phyloP scores from a whole-genome alignment of 2,797 vertebrate genomes.

The Anolis apletophallus region DNA sequence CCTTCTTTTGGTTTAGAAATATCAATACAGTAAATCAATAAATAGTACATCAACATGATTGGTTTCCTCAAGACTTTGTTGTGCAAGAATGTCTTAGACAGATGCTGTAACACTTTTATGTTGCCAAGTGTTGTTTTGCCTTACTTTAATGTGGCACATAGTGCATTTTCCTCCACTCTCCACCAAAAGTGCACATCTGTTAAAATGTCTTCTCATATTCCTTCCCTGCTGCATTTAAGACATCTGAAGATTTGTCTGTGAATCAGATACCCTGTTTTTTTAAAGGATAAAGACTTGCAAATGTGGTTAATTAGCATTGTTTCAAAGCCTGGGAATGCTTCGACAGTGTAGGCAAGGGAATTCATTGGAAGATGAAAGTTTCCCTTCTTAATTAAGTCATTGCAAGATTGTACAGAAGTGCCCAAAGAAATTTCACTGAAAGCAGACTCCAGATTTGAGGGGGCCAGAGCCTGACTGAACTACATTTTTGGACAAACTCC shows the following conservation, averaged over 20 bases:
- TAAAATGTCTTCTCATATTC: background rate
- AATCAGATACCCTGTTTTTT: background rate
- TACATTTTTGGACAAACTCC: no score
- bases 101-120: constrained; percentile 11
- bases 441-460: background rate
- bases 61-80: background rate
- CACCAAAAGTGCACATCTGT: background rate
- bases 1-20: background rate
- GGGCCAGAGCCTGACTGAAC: background rate
- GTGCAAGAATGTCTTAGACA: background rate
- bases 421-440: background rate
- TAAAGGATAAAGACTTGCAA: background rate
- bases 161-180: background rate
- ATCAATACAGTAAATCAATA: background rate
- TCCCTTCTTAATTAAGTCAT: background rate
- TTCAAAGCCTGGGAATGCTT: background rate
- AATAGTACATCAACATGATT: background rate
- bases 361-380: background rate
- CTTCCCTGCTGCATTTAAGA: background rate
- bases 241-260: background rate
- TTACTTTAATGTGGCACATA: background rate
- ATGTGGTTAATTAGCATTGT: constrained; percentile 1
- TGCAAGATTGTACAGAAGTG: background rate
- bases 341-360: background rate
- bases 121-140: background rate